Base-by-base conservation (phyloP, 2,888 invertebrate species). In the Lasiommata megera region DNA sequence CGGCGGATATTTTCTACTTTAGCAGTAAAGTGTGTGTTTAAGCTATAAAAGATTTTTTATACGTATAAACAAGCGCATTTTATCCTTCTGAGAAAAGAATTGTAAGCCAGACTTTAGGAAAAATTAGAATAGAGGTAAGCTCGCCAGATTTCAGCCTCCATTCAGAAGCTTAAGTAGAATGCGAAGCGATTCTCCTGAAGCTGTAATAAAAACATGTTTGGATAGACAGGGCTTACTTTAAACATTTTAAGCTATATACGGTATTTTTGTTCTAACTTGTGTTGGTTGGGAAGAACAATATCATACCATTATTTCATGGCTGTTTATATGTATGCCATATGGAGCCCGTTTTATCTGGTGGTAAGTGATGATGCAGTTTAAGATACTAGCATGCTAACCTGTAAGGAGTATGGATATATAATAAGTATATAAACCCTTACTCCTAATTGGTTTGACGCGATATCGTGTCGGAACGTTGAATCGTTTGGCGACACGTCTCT, bases 111-210 rank as follows among this genome's bases (percentile, higher is more conserved):
- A 55, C 61, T 61, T 58, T 56, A 44, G 48, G 38, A 56, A 58
- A 61, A 47, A 58, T 61, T 61, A 58, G 54, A 58, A 61, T 61
- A 56, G 61, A 55, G 14, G 60, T 59, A 59, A 63, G 64, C 63
- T 54, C 55, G 59, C 60, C 50, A 62, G 62, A 63, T 61, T 63
- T 63, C 56, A 61, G 56, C 51, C 58, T 58, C 62, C 56, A 64
- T 64, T 62, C 54, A 62, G 62, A 58, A 62, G 62, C 62, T 62
- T 64, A 62, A 53, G 62, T 57, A 58, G 56, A 64, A 61, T 62
- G 56, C 60, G 47, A 56, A 59, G 56, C 58, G 56, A 34, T 54
- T 58, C 54, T 44, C 58, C 18, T 48, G 55, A 41, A 57, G 50
- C 60, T 55, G 59, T 59, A 57, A 55, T 56, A 61, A 61, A 57